phyloP scores from a whole-genome alignment of 2,797 vertebrate genomes.

The Astyanax mexicanus region DNA sequence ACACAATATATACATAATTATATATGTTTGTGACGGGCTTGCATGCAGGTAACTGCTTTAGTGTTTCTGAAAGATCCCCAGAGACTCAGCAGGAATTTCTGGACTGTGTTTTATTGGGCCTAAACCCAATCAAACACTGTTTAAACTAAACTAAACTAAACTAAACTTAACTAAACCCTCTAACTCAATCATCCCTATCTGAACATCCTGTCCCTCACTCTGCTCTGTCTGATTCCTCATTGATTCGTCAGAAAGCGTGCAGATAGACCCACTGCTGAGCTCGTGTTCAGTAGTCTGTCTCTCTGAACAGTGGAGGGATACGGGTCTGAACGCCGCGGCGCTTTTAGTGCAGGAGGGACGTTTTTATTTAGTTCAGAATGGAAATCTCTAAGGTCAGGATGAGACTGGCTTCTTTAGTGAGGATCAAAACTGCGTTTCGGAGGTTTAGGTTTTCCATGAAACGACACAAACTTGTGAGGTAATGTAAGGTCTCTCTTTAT shows the following conservation, averaged over 20 bases:
- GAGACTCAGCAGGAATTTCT: no score
- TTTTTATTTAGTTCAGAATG: neutral
- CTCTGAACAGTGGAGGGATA: neutral
- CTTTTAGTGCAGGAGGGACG: neutral
- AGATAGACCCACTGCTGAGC: neutral
- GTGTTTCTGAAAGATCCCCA: no score
- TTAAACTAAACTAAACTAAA: no score
- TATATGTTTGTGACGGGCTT: no score
- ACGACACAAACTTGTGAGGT: slow-evolving; percentile 46
- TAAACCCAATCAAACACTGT: neutral
- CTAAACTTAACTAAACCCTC: neutral
- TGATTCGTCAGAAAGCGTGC: slow-evolving; percentile 19
- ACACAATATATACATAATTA: no score
- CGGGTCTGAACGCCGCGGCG: neutral
- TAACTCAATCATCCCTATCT: slow-evolving; percentile 1
- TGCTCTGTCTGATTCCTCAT: neutral
- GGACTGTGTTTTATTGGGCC: neutral
- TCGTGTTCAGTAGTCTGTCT: neutral
- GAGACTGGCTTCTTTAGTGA: slow-evolving; percentile 48
- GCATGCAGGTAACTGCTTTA: no score
- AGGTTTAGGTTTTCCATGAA: slow-evolving; percentile 42
- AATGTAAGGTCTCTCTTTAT: neutral
- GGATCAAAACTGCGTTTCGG: slow-evolving; percentile 49
- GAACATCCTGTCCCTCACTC: neutral
- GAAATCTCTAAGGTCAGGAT: slow-evolving; percentile 2